Evolutionary conservation across 2,113 vertebrate species (phyloP).

Genomic region (Anseranas semipalmata): DNA sequence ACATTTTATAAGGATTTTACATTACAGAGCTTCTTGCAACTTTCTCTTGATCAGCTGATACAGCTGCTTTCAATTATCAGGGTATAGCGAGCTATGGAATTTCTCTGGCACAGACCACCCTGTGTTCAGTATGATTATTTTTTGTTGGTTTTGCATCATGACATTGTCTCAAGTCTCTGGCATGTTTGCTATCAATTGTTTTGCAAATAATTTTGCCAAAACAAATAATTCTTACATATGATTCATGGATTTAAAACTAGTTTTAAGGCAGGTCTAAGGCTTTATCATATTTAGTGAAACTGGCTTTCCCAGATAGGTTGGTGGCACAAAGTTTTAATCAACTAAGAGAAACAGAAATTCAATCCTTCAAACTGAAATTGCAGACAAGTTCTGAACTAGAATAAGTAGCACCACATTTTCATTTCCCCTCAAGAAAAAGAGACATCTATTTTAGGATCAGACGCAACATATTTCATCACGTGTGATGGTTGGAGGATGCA

Average conservation of each 20-base stretch:
- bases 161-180: not conserved
- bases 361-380: not conserved
- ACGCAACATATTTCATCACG: not conserved
- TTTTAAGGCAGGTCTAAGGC: not conserved
- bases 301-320: not conserved
- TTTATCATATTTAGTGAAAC: not conserved
- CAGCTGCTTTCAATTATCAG: not conserved
- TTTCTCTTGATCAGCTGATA: not conserved
- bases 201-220: not conserved
- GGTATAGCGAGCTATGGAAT: not conserved
- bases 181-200: not conserved
- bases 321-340: not conserved
- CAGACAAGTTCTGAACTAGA: not conserved
- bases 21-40: not conserved
- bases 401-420: not conserved
- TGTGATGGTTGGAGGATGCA: not conserved
- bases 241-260: not conserved
- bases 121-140: not conserved
- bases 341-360: not conserved
- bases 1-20: not conserved
- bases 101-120: not conserved
- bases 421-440: not conserved
- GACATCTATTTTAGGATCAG: rapidly evolving
- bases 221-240: not conserved
- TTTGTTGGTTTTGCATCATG: not conserved